Base-by-base conservation (phyloP, 2,113 vertebrate species). In the Eulemur macaco region DNA sequence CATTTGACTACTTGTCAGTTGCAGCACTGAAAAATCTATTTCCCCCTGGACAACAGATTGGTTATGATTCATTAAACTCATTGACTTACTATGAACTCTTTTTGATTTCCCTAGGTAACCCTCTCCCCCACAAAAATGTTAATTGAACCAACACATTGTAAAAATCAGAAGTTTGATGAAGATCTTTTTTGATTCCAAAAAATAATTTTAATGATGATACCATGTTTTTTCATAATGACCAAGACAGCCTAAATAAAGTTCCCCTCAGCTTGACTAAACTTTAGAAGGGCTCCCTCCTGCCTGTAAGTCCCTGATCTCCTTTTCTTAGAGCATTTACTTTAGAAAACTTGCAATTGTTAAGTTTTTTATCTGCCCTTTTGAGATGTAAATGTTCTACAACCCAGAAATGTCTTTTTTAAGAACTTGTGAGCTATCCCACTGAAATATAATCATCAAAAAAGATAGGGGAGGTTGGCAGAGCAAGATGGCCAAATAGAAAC, bases 61-160 rank as follows among this genome's bases (percentile, higher is more conserved):
- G 15, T 83, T 71, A 87, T 76, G 45, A 96, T 60, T 95, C 81
- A 80, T 94, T 76, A 37, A 84, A 92, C n/a, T 92, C 15, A 80
- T 4, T 52, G n/a, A 77, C 27, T 54, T 69, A 50, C 37, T 66
- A 54, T 37, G 21, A 85, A 87, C 1, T 78, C 42, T 37, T 64
- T 89, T 54, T 56, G 0, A 66, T 21, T 73, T 66, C 66, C 25
- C 29, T 85, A 3, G 14, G 31, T 69, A 84, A n/a, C 10, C 4
- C 14, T 2, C 9, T 21, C n/a, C 25, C 5, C 10, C 5, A 56
- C 3, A 69, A 77, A 92, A 88, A 45, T 39, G 45, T 86, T 56
- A 86, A 78, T 60, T 92, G 20, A 68, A 54, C 27, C 34, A 60
- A 23, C 15, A 56, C 7, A 58, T 45, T 80, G 7, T 66, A 88